A percentile compares a stretch with the other conserved stretches of the same genome.
These are phyloP conservation scores for Pimpla rufipes DNA, from an alignment of 2,888 invertebrate species.

Conservation along the genomic window DNA sequence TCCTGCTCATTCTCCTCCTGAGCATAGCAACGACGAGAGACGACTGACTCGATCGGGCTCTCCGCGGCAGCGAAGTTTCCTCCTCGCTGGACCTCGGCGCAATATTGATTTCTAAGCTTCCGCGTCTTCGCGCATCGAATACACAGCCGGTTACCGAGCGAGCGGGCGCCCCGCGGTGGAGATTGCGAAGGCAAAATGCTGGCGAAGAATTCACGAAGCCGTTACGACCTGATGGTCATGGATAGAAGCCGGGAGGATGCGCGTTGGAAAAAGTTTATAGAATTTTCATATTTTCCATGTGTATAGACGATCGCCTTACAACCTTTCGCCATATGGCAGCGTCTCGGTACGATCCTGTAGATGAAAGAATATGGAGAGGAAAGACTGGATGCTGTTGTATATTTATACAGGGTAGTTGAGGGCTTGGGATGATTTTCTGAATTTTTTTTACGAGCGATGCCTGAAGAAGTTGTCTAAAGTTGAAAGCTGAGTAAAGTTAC, in stretches of 20 bases:
- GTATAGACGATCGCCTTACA: not conserved
- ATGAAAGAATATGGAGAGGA: not conserved
- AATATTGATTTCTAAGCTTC: conserved; percentile 48
- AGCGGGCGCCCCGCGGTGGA: not conserved
- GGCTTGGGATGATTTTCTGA: too few species aligned
- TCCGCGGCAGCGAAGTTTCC: conserved; percentile 17
- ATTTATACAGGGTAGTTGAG: not conserved
- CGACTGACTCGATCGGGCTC: not conserved
- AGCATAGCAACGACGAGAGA: not conserved
- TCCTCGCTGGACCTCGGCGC: conserved; percentile 25
- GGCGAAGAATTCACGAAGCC: not conserved
- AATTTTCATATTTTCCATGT: conserved; percentile 25
- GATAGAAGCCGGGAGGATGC: not conserved
- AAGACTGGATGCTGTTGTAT: too few species aligned
- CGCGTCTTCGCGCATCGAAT: conserved; percentile 22
- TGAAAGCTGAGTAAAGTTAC: too few species aligned
- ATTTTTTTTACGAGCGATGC: not conserved
- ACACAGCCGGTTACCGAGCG: not conserved
- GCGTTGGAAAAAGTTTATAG: conserved; percentile 10
- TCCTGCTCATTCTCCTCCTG: not conserved
- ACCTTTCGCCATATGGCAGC: not conserved
- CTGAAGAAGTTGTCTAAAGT: too few species aligned
- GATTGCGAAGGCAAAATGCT: conserved; percentile 18
- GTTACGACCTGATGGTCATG: conserved; percentile 1
- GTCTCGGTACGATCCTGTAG: not conserved